These are phyloP conservation scores for Stomatorhinus walkeri DNA, from an alignment of 2,797 vertebrate genomes.

Conservation along the genomic window DNA sequence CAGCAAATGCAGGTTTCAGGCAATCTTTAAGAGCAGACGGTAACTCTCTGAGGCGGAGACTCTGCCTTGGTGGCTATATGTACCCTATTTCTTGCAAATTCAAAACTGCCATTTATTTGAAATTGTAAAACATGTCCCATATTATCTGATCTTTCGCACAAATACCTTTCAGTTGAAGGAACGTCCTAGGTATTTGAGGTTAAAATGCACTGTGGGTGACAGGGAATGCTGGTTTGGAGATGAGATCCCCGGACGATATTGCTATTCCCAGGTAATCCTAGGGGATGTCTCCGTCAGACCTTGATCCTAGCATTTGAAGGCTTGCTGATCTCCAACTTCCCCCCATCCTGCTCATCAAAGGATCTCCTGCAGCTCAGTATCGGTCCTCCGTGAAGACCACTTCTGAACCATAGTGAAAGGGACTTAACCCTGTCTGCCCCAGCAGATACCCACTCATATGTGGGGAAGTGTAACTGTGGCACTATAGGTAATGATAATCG, in stretches of 20 bases:
- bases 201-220: not conserved
- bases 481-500: not conserved
- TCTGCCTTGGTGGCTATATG: not conserved
- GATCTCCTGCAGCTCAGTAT: not conserved
- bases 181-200: not conserved
- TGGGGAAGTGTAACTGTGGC: not conserved
- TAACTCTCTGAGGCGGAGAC: not conserved
- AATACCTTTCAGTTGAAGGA: not conserved
- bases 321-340: not conserved
- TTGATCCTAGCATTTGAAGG: not conserved
- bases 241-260: not conserved
- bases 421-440: not conserved
- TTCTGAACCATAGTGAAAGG: not conserved
- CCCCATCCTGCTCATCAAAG: not conserved
- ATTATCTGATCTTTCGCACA: not conserved
- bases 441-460: not conserved
- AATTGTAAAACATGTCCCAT: not conserved
- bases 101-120: not conserved
- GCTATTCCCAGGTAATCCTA: not conserved
- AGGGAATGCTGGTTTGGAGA: not conserved
- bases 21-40: slow-evolving; percentile 26
- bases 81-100: not conserved
- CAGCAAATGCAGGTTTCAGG: slow-evolving; percentile 14
- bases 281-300: not conserved
- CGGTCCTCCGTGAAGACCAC: not conserved